Conservation (phyloP, 2,797 vertebrate genomes). For the Chromobotia macracanthus region DNA sequence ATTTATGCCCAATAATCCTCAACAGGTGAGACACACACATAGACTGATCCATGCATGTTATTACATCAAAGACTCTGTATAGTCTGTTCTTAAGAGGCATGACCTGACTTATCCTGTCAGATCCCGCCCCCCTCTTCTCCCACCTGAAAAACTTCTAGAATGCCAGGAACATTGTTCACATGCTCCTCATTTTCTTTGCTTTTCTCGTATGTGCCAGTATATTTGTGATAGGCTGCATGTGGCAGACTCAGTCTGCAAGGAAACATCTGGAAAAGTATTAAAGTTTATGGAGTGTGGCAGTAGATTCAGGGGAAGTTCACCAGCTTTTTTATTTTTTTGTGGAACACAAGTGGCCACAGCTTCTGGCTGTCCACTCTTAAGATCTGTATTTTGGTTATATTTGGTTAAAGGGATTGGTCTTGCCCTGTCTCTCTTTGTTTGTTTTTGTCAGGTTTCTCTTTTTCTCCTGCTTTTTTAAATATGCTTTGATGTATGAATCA, state of each 20-base stretch:
- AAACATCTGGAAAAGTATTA: constrained; percentile 39
- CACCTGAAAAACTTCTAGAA: constrained; percentile 18
- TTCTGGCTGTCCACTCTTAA: constrained; percentile 6
- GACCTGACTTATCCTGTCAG: constrained; percentile 10
- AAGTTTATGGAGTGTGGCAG: constrained; percentile 26
- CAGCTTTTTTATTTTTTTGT: constrained; percentile 8
- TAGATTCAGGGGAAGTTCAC: constrained; percentile 18
- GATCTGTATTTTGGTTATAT: constrained; percentile 18
- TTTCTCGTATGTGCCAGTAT: constrained; percentile 8
- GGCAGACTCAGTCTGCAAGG: constrained; percentile 29
- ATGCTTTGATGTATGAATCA: constrained; percentile 1
- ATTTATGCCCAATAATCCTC: constrained; percentile 93
- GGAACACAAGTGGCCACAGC: constrained; percentile 6
- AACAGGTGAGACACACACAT: constrained; percentile 81
- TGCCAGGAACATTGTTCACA: constrained; percentile 8
- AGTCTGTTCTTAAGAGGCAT: constrained; percentile 12
- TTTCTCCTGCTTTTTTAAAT: constrained; percentile 4
- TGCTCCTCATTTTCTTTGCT: constrained; percentile 18
- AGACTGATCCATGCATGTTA: neutral
- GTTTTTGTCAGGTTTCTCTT: constrained; percentile 32
- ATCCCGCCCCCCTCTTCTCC: neutral
- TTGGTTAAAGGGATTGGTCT: constrained; percentile 34
- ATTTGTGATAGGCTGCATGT: constrained; percentile 11
- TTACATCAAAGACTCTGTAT: neutral
- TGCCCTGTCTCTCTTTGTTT: constrained; percentile 39